phyloP scores from a whole-genome alignment of 35 echinoderm and acorn worm genomes.

The Amphiura filiformis region DNA sequence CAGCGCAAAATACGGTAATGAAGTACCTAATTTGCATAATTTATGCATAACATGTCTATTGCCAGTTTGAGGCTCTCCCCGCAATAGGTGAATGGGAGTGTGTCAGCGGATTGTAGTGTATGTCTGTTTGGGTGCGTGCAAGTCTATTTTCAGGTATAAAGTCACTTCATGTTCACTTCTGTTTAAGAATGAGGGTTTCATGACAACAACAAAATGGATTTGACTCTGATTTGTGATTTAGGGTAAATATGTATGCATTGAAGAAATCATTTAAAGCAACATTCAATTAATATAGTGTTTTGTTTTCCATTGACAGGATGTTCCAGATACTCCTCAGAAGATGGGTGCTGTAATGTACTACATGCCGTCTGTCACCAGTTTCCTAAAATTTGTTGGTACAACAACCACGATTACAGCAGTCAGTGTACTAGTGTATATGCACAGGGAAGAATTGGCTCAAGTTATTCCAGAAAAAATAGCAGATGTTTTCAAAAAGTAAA shows the following conservation, averaged over 20 bases:
- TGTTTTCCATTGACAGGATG: neutral
- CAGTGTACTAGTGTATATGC: neutral
- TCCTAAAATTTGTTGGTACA: slow-evolving; percentile 4
- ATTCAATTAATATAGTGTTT: neutral
- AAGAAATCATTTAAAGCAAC: neutral
- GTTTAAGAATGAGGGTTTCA: no score
- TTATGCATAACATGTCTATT: no score
- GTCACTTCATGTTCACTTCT: no score
- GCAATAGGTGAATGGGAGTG: no score
- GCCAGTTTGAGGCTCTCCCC: no score
- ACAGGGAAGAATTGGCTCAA: neutral
- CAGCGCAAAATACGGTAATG: no score
- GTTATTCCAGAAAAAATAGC: neutral
- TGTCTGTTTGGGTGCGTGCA: no score
- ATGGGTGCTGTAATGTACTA: neutral
- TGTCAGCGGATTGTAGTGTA: no score
- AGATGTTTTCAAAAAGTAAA: neutral
- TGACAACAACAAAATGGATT: neutral
- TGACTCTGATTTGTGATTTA: neutral
- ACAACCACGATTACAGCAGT: neutral
- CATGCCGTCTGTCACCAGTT: slow-evolving; percentile 5
- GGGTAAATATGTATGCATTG: neutral
- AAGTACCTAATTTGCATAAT: no score
- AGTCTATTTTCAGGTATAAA: no score
- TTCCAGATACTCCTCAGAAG: neutral